phyloP scores from a whole-genome alignment of 2,797 vertebrate genomes.

The Cyclopterus lumpus region DNA sequence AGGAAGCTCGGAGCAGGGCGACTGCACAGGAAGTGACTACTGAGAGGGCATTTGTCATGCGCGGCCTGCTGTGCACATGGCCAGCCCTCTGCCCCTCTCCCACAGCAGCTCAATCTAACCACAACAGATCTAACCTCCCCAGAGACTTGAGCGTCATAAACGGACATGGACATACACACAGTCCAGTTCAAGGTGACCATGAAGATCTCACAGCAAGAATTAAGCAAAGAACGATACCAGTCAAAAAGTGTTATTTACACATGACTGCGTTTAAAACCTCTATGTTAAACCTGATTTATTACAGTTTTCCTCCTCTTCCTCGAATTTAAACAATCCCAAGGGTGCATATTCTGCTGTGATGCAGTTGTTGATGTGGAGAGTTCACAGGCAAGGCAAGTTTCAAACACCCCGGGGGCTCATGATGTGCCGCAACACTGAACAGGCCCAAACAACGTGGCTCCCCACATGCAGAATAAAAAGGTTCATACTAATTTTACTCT shows the following conservation, averaged over 20 bases:
- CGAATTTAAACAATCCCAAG: conserved; percentile 25
- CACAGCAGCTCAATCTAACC: conserved; percentile 52
- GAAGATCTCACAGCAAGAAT: not conserved
- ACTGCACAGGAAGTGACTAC: conserved; percentile 67
- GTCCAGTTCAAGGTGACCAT: not conserved
- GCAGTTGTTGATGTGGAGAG: conserved; percentile 19
- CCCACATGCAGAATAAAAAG: conserved; percentile 7
- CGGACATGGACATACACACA: not conserved
- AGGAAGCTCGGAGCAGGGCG: conserved; percentile 54
- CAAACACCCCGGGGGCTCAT: conserved; percentile 28
- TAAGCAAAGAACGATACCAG: not conserved
- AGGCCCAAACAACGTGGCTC: conserved; percentile 25
- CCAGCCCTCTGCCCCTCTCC: conserved; percentile 24
- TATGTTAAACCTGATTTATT: conserved; percentile 25
- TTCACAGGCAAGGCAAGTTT: conserved; percentile 25
- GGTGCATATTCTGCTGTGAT: conserved; percentile 17
- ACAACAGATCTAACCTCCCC: conserved; percentile 48
- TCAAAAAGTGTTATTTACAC: not conserved
- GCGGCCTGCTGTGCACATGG: conserved; percentile 47
- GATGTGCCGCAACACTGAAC: conserved; percentile 37
- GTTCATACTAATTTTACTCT: conserved; percentile 47
- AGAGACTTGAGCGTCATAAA: conserved; percentile 26
- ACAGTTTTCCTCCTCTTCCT: not conserved
- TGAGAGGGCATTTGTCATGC: conserved; percentile 60
- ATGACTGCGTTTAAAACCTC: not conserved